Base-by-base conservation (phyloP, 1,140 invertebrate genomes). In the Armadillidium nasatum region DNA sequence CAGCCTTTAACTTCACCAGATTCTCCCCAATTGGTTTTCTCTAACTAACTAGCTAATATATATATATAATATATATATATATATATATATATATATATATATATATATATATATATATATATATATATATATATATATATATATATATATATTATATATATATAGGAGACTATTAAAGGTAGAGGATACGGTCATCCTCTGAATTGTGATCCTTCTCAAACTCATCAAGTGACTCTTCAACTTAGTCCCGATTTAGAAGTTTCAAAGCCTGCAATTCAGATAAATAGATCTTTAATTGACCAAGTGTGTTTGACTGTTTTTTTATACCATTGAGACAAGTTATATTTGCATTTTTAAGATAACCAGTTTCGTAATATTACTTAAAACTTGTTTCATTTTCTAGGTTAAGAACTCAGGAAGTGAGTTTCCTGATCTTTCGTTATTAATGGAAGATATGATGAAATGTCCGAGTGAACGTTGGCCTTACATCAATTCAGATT, bases 141-240 rank as follows among this genome's bases (percentile, higher is more conserved):
- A 33, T 33, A 33, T 33, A 33, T 33, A 33, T 33, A 33, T 33
- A 33, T 33, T 75, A 19, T 19, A 9, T 22, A 10, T 19, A 33
- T 72, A 19, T 74, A 82, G 79, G 84, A 86, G 7, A 85, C 83
- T 13, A 83, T 91, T 4, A 84, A 85, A 45, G 90, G 91, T 2
- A 84, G 87, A 74, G 90, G 90, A 10, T 83, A 87, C 73, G 84
- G 86, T 74, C 87, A 88, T 60, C 88, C 91, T 81, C 82, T 93
- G 1, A 75, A 74, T 15, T 81, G 78, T 68, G 80, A 81, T 66
- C 69, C 76, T 21, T 44, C 74, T 21, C 67, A 77, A 86, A 89
- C 81, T 87, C 90, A 91, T 83, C 87, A 89, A 22, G 79, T 83
- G 7, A 82, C 80, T 15, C 82, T 83, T 73, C 79, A 82, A 43